Base-by-base conservation (phyloP, 2,888 invertebrate genomes). In the Coelopa pilipes region DNA sequence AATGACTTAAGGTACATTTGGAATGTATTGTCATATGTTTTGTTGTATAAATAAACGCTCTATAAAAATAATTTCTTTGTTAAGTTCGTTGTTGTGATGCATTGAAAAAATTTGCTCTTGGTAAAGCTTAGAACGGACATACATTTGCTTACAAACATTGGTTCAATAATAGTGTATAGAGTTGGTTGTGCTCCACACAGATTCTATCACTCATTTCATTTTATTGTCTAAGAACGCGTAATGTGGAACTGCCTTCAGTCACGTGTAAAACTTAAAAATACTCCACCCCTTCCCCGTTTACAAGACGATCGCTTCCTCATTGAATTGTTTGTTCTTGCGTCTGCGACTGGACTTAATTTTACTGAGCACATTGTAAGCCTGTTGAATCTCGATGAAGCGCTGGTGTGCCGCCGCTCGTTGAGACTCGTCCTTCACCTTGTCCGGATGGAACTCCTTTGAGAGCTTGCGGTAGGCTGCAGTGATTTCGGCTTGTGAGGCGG, bases 371-470 rank as follows among this genome's bases (percentile, higher is more conserved):
- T 95, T 96, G 85, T 97, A 98, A 0, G 98, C 96, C 83, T 95
- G 93, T 82, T 97, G 96, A 76, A 97, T 95, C 82, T 97, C 96
- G 90, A 97, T 95, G 86, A 98, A 98, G 70, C 90, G 92, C 78
- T 95, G 93, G 83, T 97, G 95, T 0, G 96, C 96, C 1, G 88
- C 90, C 3, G 89, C 88, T 59, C 94, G 91, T 74, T 91, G 90
- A 1, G 89, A 87, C 3, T 90, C 90, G 76, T 95, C 94, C 83
- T 94, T 94, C 7, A 94, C 93, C 86, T 96, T 96, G 84, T 98
- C 98, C 0, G 98, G 98, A 87, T 98, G 98, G 88, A 93, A 92
- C 83, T 95, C 93, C 49, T 94, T 91, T 0, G 96, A 96, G 0
- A 98, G 88, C 46, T 91, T 90, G 47, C 96, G 89, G 92, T 96